These are phyloP conservation scores for Brachypteracias leptosomus DNA, from an alignment of 2,113 vertebrate species.

Conservation along the genomic window DNA sequence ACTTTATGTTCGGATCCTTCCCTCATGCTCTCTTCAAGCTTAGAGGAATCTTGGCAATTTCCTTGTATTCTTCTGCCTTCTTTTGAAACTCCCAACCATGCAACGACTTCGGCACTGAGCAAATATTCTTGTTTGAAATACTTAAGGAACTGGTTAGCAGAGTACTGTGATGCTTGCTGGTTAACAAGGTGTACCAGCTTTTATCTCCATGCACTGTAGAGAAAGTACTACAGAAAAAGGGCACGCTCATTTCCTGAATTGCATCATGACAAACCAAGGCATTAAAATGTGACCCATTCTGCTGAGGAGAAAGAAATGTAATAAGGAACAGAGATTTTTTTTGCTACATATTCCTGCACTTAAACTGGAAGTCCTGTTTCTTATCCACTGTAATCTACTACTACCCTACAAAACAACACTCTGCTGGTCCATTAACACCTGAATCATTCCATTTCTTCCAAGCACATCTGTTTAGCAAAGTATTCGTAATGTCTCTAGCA, in stretches of 20 bases:
- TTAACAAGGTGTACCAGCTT: not conserved
- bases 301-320: not conserved
- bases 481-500: not conserved
- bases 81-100: not conserved
- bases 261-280: not conserved
- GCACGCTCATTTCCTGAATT: slow-evolving; percentile 1
- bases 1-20: not conserved
- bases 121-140: not conserved
- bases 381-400: not conserved
- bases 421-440: not conserved
- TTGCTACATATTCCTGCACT: not conserved
- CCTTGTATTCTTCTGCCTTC: not conserved
- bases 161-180: not conserved
- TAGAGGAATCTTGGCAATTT: not conserved
- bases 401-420: not conserved
- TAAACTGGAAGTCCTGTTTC: not conserved
- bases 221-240: not conserved
- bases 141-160: not conserved
- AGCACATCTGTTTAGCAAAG: not conserved
- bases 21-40: not conserved
- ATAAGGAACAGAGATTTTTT: not conserved
- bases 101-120: not conserved
- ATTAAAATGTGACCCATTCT: not conserved
- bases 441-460: not conserved
- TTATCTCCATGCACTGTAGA: not conserved